Conservation (phyloP, 1,140 invertebrate species). For the Diploscapter pachys region DNA sequence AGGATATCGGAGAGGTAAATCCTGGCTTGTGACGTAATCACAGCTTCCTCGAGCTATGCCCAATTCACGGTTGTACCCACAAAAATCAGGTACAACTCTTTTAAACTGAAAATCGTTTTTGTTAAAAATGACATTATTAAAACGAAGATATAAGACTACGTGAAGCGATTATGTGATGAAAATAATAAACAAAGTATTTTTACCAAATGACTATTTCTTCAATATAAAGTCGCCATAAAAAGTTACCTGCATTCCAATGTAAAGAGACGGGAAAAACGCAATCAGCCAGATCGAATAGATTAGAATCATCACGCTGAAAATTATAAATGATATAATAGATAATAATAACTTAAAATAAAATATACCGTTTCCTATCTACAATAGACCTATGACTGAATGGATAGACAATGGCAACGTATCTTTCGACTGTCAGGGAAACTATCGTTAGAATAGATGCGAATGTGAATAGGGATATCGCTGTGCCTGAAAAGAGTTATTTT, state of each 20-base stretch:
- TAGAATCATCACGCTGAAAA: slow-evolving; percentile 33
- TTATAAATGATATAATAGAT: neutral
- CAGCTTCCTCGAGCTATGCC: slow-evolving; percentile 40
- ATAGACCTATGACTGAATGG: slow-evolving; percentile 44
- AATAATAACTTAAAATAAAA: slow-evolving; percentile 1
- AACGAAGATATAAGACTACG: neutral
- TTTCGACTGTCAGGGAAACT: slow-evolving; percentile 44
- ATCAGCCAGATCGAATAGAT: slow-evolving; percentile 49
- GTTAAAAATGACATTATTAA: too few relatives aligned
- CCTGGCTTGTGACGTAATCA: slow-evolving; percentile 44
- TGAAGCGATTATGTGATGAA: too few relatives aligned
- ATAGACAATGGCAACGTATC: slow-evolving; percentile 55
- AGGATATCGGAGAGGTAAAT: slow-evolving; percentile 31
- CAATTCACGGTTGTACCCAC: slow-evolving; percentile 43
- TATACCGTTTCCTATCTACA: slow-evolving; percentile 32
- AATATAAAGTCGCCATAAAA: too few relatives aligned
- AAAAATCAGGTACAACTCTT: slow-evolving; percentile 49
- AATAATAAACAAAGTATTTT: neutral
- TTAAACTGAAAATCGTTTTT: slow-evolving; percentile 47
- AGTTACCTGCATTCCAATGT: slow-evolving; percentile 49
- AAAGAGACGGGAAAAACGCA: slow-evolving; percentile 53
- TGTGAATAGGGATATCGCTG: slow-evolving; percentile 53
- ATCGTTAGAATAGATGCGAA: slow-evolving; percentile 51
- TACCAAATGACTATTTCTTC: too few relatives aligned
- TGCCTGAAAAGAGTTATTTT: slow-evolving; percentile 36